phyloP scores from a whole-genome alignment of 2,797 vertebrate species.

The Gymnocypris eckloni region DNA sequence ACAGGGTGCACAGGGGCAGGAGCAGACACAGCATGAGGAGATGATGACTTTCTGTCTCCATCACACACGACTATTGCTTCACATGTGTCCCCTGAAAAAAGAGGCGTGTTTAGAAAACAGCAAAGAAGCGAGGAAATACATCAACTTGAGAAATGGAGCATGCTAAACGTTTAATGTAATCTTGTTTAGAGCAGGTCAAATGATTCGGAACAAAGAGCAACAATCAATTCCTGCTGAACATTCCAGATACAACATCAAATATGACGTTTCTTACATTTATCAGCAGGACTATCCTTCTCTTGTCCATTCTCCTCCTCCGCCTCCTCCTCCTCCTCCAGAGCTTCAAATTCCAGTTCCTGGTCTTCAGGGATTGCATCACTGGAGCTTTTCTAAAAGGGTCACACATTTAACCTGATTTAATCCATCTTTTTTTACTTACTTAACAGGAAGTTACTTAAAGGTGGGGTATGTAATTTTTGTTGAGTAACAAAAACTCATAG shows the following conservation, averaged over 20 bases:
- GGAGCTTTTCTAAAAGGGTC: slow-evolving; percentile 81
- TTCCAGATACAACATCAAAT: not conserved
- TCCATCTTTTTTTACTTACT: not conserved
- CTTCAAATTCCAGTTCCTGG: slow-evolving; percentile 88
- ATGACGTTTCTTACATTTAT: slow-evolving; percentile 66
- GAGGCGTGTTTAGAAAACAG: not conserved
- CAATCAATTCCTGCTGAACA: not conserved
- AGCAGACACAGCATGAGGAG: slow-evolving; percentile 58
- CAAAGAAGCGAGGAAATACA: not conserved
- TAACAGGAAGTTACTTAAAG: not conserved
- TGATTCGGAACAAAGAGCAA: not conserved
- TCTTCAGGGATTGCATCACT: slow-evolving; percentile 86
- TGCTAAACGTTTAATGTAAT: not conserved
- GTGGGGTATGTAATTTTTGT: no score
- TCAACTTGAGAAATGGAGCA: not conserved
- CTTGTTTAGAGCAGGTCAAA: not conserved
- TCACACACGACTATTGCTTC: slow-evolving; percentile 31
- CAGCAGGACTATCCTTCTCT: slow-evolving; percentile 64
- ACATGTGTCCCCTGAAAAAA: slow-evolving; percentile 61
- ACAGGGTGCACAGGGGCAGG: slow-evolving; percentile 62
- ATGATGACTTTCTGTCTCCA: slow-evolving; percentile 66
- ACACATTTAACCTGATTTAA: not conserved
- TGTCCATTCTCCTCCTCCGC: slow-evolving; percentile 66
- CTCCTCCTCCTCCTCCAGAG: slow-evolving; percentile 84
- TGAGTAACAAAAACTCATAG: no score